These are phyloP conservation scores for Orius laevigatus DNA, from an alignment of 1,140 invertebrate species.

Conservation along the genomic window DNA sequence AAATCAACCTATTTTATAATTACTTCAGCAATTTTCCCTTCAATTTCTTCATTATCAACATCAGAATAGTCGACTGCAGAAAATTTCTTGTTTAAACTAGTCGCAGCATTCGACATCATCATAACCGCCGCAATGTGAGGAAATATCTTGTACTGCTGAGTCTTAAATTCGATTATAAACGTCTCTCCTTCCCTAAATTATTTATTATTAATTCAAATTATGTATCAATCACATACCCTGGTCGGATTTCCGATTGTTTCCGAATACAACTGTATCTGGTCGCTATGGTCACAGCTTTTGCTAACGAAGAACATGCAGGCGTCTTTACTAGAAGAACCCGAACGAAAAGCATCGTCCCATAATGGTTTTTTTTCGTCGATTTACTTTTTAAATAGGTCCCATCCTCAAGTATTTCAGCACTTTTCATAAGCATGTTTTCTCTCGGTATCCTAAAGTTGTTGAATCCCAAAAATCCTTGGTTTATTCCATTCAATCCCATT, in stretches of 20 bases:
- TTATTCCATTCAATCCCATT: conserved; percentile 74
- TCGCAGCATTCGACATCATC: conserved; percentile 55
- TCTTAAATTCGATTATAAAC: conserved; percentile 83
- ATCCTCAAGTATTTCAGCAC: conserved; percentile 66
- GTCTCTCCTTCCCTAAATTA: conserved; percentile 62
- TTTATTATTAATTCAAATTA: no score
- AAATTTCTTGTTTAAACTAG: conserved; percentile 25
- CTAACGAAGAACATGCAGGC: conserved; percentile 44
- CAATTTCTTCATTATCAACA: no score
- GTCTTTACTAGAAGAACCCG: conserved; percentile 63
- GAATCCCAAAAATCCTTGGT: conserved; percentile 82
- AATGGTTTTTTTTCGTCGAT: conserved; percentile 69
- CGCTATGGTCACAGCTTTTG: conserved; percentile 70
- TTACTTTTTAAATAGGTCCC: conserved; percentile 70
- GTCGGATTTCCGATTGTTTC: conserved; percentile 67
- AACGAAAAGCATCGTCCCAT: conserved; percentile 90
- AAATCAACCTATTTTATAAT: no score
- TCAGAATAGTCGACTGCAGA: no score
- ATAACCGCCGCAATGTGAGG: conserved; percentile 62
- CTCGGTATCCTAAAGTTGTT: conserved; percentile 73
- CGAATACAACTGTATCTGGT: conserved; percentile 75
- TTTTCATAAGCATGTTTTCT: conserved; percentile 84
- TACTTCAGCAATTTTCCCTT: no score
- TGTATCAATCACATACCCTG: no score
- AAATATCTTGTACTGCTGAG: conserved; percentile 83